Percentiles rank a stretch among this genome's conserved stretches.
Evolutionary conservation across 2,797 vertebrate species (phyloP).

Genomic region (Chaunax sp.): DNA sequence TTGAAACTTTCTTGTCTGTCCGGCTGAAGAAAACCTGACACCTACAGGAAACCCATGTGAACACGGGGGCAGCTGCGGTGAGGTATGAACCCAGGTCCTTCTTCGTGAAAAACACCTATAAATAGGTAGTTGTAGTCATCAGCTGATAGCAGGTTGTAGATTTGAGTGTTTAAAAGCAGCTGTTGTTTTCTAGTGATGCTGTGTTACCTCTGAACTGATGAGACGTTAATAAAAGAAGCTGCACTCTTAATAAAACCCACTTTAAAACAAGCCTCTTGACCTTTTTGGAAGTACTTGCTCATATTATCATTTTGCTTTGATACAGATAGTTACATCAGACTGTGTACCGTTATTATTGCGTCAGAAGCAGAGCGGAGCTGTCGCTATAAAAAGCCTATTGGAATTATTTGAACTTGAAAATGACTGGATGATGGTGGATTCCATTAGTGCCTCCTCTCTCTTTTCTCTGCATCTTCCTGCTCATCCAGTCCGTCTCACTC

Average conservation of each 20-base stretch:
- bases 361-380: conserved; percentile 50
- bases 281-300: conserved; percentile 35
- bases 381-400: conserved; percentile 64
- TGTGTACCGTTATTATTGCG: conserved; percentile 58
- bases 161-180: background rate
- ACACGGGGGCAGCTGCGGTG: background rate
- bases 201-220: conserved; percentile 9
- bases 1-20: no score
- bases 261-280: conserved; percentile 47
- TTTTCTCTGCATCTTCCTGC: conserved; percentile 43
- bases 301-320: conserved; percentile 44
- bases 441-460: conserved; percentile 68
- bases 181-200: conserved; percentile 6
- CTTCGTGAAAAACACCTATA: background rate
- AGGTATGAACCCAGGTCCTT: background rate
- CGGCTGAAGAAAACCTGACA: conserved; percentile 4
- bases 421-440: conserved; percentile 68
- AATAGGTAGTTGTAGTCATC: background rate
- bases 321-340: conserved; percentile 52
- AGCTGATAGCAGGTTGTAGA: conserved; percentile 8
- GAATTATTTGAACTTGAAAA: conserved; percentile 69
- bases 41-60: conserved; percentile 3
- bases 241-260: conserved; percentile 51
- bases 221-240: conserved; percentile 59
- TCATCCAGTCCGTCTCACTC: conserved; percentile 23